phyloP scores from a whole-genome alignment of 2,797 vertebrate species.

The Diceros bicornis region DNA sequence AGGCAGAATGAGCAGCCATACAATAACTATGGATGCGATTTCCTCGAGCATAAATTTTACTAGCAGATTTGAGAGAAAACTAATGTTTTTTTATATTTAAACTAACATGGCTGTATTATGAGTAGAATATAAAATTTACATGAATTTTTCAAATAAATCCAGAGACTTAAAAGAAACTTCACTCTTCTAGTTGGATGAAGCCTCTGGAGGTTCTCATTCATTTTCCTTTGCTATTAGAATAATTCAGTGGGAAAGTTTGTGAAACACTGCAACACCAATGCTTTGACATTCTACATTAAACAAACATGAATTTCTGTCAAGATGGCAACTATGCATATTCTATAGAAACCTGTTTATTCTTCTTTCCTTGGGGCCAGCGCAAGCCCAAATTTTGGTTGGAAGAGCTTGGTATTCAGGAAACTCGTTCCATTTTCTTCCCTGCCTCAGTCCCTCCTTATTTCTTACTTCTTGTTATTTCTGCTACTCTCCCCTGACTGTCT shows the following conservation, averaged over 20 bases:
- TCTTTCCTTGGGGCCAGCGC: neutral
- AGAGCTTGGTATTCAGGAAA: neutral
- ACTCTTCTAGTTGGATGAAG: constrained; percentile 4
- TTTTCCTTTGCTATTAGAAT: constrained; percentile 64
- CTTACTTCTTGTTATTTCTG: neutral
- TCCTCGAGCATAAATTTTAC: constrained; percentile 3
- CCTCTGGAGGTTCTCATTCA: constrained; percentile 29
- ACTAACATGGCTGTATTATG: neutral
- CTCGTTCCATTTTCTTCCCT: neutral
- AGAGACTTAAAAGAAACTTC: constrained; percentile 65
- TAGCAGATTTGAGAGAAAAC: constrained; percentile 33
- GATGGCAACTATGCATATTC: constrained; percentile 48
- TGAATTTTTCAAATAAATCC: constrained; percentile 67
- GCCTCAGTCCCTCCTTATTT: neutral
- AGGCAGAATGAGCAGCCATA: fast-evolving
- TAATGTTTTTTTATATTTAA: constrained; percentile 54
- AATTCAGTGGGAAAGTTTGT: constrained; percentile 63
- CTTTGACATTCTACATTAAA: constrained; percentile 74
- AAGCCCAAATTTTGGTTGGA: neutral
- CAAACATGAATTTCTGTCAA: constrained; percentile 70
- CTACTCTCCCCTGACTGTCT: neutral
- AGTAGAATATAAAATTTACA: constrained; percentile 70
- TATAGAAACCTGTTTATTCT: neutral
- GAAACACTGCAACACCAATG: neutral
- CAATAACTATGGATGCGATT: neutral